A percentile compares a stretch with the other conserved stretches of the same genome.
Evolutionary conservation across 2,888 invertebrate species (phyloP).

Genomic region (Cremastinae sp.): DNA sequence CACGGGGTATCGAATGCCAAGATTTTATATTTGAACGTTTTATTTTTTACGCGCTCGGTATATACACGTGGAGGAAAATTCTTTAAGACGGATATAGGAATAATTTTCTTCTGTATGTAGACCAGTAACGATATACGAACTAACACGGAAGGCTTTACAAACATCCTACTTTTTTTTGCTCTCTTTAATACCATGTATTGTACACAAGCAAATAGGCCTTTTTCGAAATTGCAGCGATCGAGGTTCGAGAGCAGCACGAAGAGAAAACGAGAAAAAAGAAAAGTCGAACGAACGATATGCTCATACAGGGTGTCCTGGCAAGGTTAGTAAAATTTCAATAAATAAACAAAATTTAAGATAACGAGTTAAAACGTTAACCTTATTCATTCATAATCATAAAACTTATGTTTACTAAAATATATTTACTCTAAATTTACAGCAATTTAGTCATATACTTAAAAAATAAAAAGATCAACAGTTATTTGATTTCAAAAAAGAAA

Average conservation of each 20-base stretch:
- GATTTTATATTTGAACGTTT: no score
- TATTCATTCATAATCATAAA: no score
- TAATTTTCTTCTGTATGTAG: conserved; percentile 2
- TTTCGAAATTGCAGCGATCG: conserved; percentile 44
- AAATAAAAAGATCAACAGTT: no score
- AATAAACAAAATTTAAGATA: conserved; percentile 1
- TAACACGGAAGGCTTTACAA: conserved; percentile 19
- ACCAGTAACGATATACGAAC: not conserved
- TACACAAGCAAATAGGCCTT: not conserved
- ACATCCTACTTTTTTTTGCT: conserved; percentile 14
- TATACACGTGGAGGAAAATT: conserved; percentile 7
- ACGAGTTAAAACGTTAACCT: no score
- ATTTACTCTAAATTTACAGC: no score
- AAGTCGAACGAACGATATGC: not conserved
- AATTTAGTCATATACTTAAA: no score
- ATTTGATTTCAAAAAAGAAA: no score
- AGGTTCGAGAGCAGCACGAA: conserved; percentile 7
- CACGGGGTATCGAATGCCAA: no score
- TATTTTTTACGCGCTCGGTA: no score
- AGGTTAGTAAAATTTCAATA: not conserved
- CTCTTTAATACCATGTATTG: not conserved
- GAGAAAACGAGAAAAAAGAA: conserved; percentile 17
- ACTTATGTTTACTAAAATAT: no score
- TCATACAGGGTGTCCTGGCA: not conserved
- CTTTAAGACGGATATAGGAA: not conserved